Evolutionary conservation across 2,888 invertebrate species (phyloP).

Genomic region (Lamproptera curius): DNA sequence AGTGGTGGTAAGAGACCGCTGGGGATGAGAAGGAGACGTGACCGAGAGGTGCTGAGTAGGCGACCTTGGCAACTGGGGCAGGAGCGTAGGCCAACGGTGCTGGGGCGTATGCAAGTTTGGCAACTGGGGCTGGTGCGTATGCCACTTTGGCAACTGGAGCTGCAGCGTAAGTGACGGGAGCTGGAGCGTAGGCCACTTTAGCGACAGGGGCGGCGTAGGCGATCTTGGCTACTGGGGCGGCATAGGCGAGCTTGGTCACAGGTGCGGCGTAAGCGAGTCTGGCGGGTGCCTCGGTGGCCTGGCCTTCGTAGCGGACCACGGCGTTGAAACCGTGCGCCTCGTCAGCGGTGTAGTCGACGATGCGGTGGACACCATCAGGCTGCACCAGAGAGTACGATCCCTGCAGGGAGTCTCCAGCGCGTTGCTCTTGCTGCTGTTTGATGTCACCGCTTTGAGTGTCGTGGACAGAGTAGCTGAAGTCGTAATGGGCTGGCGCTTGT

Average conservation of each 20-base stretch:
- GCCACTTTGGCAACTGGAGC: conserved; percentile 37
- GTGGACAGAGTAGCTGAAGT: conserved; percentile 65
- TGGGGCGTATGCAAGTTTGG: conserved; percentile 40
- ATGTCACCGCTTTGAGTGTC: conserved; percentile 65
- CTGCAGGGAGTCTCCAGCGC: conserved; percentile 61
- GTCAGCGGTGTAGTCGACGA: conserved; percentile 69
- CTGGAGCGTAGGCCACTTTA: conserved; percentile 35
- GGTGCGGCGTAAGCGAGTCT: conserved; percentile 27
- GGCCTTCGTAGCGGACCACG: conserved; percentile 65
- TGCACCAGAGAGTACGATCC: conserved; percentile 72
- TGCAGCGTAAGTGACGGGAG: conserved; percentile 40
- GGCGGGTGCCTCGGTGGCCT: conserved; percentile 38
- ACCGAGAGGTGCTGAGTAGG: conserved; percentile 36
- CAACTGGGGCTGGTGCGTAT: conserved; percentile 38
- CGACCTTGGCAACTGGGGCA: conserved; percentile 26
- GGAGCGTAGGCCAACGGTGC: conserved; percentile 23
- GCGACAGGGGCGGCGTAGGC: conserved; percentile 37
- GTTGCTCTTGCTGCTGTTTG: conserved; percentile 66
- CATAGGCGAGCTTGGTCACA: conserved; percentile 29
- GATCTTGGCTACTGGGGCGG: conserved; percentile 34
- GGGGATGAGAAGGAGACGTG: conserved; percentile 59
- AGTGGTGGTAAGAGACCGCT: conserved; percentile 61
- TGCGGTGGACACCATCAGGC: conserved; percentile 64
- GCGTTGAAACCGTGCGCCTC: conserved; percentile 67
- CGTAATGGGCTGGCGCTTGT: conserved; percentile 61